Evolutionary conservation across 2,113 vertebrate species (phyloP).

Genomic region (Cisticola juncidis): DNA sequence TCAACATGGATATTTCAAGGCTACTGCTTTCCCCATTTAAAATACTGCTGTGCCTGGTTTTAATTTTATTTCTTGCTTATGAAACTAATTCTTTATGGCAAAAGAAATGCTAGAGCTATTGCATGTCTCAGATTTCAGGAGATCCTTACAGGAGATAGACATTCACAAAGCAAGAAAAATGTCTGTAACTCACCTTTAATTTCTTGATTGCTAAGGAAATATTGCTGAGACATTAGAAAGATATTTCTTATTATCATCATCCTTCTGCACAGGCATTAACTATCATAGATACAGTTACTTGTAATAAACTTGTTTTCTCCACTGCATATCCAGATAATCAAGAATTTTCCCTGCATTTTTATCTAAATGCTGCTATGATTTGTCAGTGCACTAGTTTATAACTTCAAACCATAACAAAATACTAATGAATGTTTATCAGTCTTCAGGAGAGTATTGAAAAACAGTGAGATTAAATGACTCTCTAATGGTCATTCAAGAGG

Average conservation of each 20-base stretch:
- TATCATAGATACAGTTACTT: not conserved
- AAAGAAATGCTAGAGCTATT: not conserved
- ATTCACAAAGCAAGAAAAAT: not conserved
- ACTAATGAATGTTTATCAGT: not conserved
- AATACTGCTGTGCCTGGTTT: not conserved
- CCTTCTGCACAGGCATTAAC: not conserved
- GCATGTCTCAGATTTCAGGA: slow-evolving; percentile 11
- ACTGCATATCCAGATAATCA: not conserved
- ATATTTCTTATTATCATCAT: not conserved
- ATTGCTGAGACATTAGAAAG: not conserved
- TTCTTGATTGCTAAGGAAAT: slow-evolving; percentile 41
- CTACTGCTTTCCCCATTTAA: slow-evolving; percentile 36
- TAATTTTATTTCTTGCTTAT: slow-evolving; percentile 35
- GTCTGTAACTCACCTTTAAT: slow-evolving; percentile 7
- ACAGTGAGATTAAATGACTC: not conserved
- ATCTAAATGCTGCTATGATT: not conserved
- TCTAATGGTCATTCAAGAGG: not conserved
- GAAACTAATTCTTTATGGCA: slow-evolving; percentile 8
- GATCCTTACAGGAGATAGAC: slow-evolving; percentile 1
- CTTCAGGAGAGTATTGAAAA: not conserved
- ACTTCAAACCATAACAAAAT: not conserved
- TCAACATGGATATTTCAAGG: slow-evolving; percentile 57
- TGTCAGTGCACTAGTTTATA: not conserved
- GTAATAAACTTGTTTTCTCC: slow-evolving; percentile 1
- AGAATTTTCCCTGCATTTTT: slow-evolving; percentile 7